Base-by-base conservation (phyloP, 2,113 vertebrate genomes). In the Actenoides lindsayi region DNA sequence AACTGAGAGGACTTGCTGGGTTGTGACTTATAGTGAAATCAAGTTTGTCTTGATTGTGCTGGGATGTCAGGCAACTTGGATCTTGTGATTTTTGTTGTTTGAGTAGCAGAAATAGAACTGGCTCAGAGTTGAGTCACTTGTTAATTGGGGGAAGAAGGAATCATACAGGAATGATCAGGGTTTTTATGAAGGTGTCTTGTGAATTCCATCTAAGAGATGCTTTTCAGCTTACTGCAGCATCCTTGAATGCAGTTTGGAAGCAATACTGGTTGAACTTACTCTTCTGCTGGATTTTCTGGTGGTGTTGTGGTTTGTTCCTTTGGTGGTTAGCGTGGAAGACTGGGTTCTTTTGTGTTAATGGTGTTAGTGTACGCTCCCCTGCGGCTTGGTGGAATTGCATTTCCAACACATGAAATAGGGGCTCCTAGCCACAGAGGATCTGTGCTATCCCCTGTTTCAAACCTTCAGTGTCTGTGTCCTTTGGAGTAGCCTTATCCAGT, bases 401-500 rank as follows among this genome's bases (percentile, higher is more conserved):
- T 92, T 86, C 67, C 78, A 24, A 35, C 57, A 50, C 18, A 70
- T 86, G 30, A 87, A 42, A 41, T 11, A 30, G 41, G 50, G 41
- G 17, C 69, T 93, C 13, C 86, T 64, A 70, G 62, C 80, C 57
- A 28, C 57, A 46, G 80, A 92, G 23, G 48, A 54, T 76, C 87
- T 84, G 65, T 91, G 65, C 62, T 87, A 21, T 94, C 54, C 44
- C 28, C 62, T 88, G 35, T 65, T 90, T 96, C 67, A 83, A 44
- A 94, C 62, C 84, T 86, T 96, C 73, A 30, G 10, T 80, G 56
- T 89, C 69, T 94, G 5, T 64, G 33, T 93, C 92, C 92, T 79
- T 83, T 95, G 87, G 51, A 77, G 80, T 83, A 93, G 83, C 60
- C 24, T 65, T 54, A 46, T 94, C 71, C 67, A 69, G 69, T 83